These are phyloP conservation scores for Crypturellus tataupa DNA, from an alignment of 2,797 vertebrate genomes.

Conservation along the genomic window DNA sequence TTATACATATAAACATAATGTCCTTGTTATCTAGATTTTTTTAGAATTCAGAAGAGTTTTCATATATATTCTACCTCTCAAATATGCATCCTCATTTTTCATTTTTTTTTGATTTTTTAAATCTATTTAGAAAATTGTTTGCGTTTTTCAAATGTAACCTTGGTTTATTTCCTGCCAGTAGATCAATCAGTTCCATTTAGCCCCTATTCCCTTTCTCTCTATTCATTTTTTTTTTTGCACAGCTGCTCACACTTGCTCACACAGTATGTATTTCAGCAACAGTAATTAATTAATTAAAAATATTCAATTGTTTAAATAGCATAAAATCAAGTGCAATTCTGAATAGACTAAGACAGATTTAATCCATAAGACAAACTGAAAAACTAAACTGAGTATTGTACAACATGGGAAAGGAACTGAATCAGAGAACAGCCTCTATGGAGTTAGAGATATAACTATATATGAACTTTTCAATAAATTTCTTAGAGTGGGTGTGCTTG, in stretches of 20 bases:
- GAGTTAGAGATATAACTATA: neutral
- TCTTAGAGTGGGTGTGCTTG: neutral
- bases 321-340: neutral
- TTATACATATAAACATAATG: neutral
- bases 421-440: neutral
- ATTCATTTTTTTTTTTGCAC: neutral
- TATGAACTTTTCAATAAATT: neutral
- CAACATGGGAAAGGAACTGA: neutral
- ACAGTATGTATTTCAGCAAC: neutral
- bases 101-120: neutral
- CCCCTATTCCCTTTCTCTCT: neutral
- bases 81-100: fast-evolving
- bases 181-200: neutral
- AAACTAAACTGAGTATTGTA: neutral
- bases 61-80: neutral
- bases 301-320: neutral
- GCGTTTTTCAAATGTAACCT: neutral
- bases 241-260: neutral
- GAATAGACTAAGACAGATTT: neutral
- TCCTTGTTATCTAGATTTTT: neutral
- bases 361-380: neutral
- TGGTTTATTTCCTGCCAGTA: neutral
- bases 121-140: fast-evolving
- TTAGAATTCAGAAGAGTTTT: neutral
- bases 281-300: neutral